Evolutionary conservation across 35 echinoderm and acorn worm genomes (phyloP).

Genomic region (Stichopus chloronotus): DNA sequence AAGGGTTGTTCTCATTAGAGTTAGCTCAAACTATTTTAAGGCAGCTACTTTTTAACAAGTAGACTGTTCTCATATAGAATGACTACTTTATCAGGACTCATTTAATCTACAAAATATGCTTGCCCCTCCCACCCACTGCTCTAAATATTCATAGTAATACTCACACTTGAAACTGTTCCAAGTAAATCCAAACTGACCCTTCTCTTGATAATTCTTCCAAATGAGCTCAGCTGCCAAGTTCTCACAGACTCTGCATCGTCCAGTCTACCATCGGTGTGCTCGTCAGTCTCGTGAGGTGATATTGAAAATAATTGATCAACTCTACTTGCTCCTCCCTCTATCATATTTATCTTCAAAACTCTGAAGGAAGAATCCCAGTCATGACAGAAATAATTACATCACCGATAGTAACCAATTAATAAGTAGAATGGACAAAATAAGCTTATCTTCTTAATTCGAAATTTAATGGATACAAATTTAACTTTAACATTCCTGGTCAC

Average conservation of each 20-base stretch:
- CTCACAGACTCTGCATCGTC: background rate
- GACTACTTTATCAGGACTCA: too few relatives aligned
- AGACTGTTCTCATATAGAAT: too few relatives aligned
- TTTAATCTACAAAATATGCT: too few relatives aligned
- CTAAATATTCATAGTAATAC: background rate
- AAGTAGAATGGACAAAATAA: too few relatives aligned
- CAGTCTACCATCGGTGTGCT: background rate
- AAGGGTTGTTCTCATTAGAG: too few relatives aligned
- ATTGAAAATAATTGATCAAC: slow-evolving; percentile 13
- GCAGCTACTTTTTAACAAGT: too few relatives aligned
- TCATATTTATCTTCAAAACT: slow-evolving; percentile 1
- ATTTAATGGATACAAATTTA: too few relatives aligned
- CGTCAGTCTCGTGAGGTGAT: background rate
- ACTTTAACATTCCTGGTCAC: too few relatives aligned
- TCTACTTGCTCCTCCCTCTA: background rate
- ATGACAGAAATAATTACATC: background rate
- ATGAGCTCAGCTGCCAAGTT: slow-evolving; percentile 25
- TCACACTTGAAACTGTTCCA: background rate
- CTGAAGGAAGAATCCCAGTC: background rate
- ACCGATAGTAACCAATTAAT: too few relatives aligned
- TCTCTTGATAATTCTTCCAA: slow-evolving; percentile 35
- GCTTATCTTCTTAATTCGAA: too few relatives aligned
- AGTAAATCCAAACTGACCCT: background rate
- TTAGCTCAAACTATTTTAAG: too few relatives aligned
- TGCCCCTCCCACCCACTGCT: too few relatives aligned